A percentile compares a stretch with the other conserved stretches of the same genome.
Evolutionary conservation across 2,797 vertebrate species (phyloP).

Genomic region (Lutjanus argentimaculatus): DNA sequence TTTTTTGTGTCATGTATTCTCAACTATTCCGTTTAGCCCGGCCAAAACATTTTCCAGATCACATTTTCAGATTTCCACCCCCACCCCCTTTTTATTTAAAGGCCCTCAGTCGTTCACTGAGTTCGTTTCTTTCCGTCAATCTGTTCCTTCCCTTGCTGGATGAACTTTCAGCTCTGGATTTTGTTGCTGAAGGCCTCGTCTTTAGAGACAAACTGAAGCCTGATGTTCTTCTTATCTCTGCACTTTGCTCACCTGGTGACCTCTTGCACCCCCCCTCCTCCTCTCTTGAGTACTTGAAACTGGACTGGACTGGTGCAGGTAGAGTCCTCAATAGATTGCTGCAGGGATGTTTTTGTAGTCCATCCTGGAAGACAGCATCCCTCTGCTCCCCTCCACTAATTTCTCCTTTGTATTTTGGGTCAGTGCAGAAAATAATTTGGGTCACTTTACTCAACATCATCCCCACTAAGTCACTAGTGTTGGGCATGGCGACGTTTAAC

Average conservation of each 20-base stretch:
- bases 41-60: slow-evolving; percentile 66
- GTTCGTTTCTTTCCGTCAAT: slow-evolving; percentile 40
- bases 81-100: slow-evolving; percentile 14
- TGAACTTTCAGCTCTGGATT: slow-evolving; percentile 24
- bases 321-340: too few relatives aligned
- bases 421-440: too few relatives aligned
- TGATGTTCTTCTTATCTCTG: slow-evolving; percentile 18
- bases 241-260: slow-evolving; percentile 23
- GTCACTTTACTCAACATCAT: too few relatives aligned
- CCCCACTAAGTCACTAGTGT: too few relatives aligned
- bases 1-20: slow-evolving; percentile 60
- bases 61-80: slow-evolving; percentile 60
- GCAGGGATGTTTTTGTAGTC: too few relatives aligned
- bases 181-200: neutral
- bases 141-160: slow-evolving; percentile 26
- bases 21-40: slow-evolving; percentile 55
- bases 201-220: neutral
- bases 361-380: too few relatives aligned
- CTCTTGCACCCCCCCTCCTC: neutral
- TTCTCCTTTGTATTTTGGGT: too few relatives aligned
- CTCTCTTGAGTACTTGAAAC: too few relatives aligned
- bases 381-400: too few relatives aligned
- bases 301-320: too few relatives aligned
- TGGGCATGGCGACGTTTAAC: too few relatives aligned
- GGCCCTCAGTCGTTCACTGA: slow-evolving; percentile 19